Evolutionary conservation across 2,113 vertebrate genomes (phyloP), one percentile per base, ranked within the genome.

Genomic region (Talpa occidentalis): DNA sequence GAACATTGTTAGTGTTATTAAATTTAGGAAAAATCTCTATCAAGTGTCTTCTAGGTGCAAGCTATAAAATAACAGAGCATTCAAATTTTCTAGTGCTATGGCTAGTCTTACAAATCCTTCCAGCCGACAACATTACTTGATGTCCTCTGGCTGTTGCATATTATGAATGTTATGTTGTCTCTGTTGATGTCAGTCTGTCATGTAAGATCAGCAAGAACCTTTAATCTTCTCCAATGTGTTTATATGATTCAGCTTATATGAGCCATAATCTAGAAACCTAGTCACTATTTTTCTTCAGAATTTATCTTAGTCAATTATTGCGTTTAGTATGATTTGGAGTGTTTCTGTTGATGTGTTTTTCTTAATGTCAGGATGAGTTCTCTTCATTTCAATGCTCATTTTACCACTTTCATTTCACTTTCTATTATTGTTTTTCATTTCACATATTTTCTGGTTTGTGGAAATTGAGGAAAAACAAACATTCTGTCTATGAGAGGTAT

Each of bases 381-480:
- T 80, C 66, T 90, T 12, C 44, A 49, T 59, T 47, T 77, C n/a
- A 78, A 42, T 83, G 32, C 15, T 66, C 17, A 82, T 37, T 76
- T 77, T 70, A 30, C 64, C 17, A 82, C 44, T 78, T 87, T 49
- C 62, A 12, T 42, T 89, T 92, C 74, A 89, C 1, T 40, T 81
- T 69, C 47, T 15, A 32, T 91, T 79, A 54, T 7, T 37, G 32
- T 17, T 87, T 77, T 82, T 91, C 24, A 85, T 85, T 92, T 85
- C 16, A n/a, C 54, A 84, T 32, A 37, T n/a, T 64, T 76, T 79
- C 21, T 67, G n/a, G 30, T 74, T 80, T 88, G 22, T 81, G 69
- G 54, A 40, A 94, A 85, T 49, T 77, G 12, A 22, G 7, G 67
- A 42, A 2, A 73, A 47, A 47, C 66, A 79, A 67, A 81, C n/a